phyloP scores from a whole-genome alignment of 2,113 vertebrate genomes.

The Chunga burmeisteri region DNA sequence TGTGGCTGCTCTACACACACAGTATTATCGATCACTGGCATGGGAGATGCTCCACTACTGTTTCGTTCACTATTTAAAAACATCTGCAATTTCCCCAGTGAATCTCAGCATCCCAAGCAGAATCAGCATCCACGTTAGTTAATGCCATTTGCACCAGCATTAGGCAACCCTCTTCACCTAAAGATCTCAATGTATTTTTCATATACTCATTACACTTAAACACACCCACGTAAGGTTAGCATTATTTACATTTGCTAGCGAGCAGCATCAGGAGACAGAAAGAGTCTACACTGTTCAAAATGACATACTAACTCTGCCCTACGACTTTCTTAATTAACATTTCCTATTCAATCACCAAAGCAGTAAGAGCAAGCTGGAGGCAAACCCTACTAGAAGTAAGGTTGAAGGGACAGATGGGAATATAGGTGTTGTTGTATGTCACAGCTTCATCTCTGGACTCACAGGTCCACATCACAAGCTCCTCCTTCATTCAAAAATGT shows the following conservation, averaged over 20 bases:
- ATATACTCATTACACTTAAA: neutral
- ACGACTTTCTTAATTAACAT: neutral
- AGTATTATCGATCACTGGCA: neutral
- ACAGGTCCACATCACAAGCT: neutral
- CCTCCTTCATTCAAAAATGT: neutral
- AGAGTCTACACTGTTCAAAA: neutral
- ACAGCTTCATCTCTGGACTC: neutral
- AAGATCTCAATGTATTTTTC: neutral
- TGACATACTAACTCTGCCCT: neutral
- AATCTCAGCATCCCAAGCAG: neutral
- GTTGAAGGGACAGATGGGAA: neutral
- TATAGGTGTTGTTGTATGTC: neutral
- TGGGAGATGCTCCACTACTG: neutral
- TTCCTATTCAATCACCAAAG: neutral
- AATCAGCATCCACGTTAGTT: neutral
- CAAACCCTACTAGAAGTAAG: neutral
- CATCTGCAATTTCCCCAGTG: neutral
- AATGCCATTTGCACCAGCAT: neutral
- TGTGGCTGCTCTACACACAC: no score
- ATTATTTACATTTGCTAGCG: neutral
- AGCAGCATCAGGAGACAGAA: conserved; percentile 4
- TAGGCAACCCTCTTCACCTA: neutral
- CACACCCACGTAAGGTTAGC: neutral
- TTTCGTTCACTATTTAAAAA: neutral
- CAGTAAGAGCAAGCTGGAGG: neutral